phyloP scores from a whole-genome alignment of 2,888 invertebrate species.

The Syrphus vitripennis region DNA sequence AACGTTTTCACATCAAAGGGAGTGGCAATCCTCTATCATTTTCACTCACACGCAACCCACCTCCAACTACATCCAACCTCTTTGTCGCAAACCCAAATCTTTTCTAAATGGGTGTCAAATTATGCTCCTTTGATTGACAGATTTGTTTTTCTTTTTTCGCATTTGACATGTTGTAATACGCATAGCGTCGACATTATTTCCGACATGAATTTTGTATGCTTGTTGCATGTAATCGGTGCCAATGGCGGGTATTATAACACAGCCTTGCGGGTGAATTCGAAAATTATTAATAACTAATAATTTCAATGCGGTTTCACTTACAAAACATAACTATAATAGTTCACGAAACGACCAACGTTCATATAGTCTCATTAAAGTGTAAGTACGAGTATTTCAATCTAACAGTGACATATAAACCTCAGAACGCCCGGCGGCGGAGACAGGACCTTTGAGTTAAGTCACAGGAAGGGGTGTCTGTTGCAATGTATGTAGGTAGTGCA shows the following conservation, averaged over 20 bases:
- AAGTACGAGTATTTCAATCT: constrained; percentile 61
- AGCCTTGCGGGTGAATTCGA: constrained; percentile 36
- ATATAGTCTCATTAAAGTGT: constrained; percentile 62
- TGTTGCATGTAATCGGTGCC: constrained; percentile 55
- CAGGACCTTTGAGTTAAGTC: neutral
- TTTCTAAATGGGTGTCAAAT: constrained; percentile 66
- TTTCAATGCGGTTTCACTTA: constrained; percentile 69
- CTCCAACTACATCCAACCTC: too few relatives aligned
- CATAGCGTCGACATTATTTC: constrained; percentile 26
- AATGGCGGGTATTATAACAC: neutral
- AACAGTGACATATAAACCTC: constrained; percentile 28
- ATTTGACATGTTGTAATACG: constrained; percentile 48
- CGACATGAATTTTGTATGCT: constrained; percentile 59
- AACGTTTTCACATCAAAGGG: constrained; percentile 37
- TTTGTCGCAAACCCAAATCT: constrained; percentile 35
- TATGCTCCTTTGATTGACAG: constrained; percentile 68
- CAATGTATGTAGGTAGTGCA: neutral
- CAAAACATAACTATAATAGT: neutral
- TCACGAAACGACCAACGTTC: constrained; percentile 22
- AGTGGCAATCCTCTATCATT: constrained; percentile 24
- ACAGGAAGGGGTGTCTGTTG: constrained; percentile 19
- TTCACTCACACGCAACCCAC: constrained; percentile 12
- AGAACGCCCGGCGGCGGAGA: neutral
- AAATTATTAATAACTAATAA: constrained; percentile 71
- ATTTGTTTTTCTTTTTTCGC: constrained; percentile 38